Conservation (phyloP, 2,888 invertebrate species). For the Hydriomena furcata region DNA sequence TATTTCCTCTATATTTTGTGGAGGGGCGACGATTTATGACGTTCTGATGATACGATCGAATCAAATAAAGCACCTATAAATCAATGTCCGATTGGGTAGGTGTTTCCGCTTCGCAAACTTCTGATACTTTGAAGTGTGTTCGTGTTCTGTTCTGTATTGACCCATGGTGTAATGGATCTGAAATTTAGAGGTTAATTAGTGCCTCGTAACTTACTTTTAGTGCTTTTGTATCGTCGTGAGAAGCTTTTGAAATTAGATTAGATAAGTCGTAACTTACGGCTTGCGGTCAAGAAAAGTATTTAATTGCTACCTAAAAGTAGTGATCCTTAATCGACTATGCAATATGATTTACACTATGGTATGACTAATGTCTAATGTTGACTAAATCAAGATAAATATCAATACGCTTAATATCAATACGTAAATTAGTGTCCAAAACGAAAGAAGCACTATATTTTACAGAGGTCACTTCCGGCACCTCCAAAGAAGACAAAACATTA, state of each 20-base stretch:
- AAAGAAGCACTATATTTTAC: background rate
- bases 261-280: no score
- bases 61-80: slow-evolving; percentile 80
- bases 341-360: no score
- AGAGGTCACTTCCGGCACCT: slow-evolving; percentile 11
- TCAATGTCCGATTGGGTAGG: slow-evolving; percentile 72
- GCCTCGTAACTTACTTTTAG: no score
- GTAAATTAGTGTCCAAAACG: no score
- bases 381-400: no score
- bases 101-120: slow-evolving; percentile 25
- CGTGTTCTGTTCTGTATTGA: background rate
- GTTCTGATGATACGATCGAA: slow-evolving; percentile 82
- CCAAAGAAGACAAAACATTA: slow-evolving; percentile 8
- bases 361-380: no score
- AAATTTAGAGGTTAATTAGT: background rate
- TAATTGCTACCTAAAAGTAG: no score
- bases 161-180: slow-evolving; percentile 1
- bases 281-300: no score
- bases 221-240: no score
- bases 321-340: no score
- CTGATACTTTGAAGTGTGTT: slow-evolving; percentile 17
- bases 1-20: slow-evolving; percentile 24
- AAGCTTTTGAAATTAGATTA: no score
- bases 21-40: slow-evolving; percentile 73
- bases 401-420: no score